Evolutionary conservation across 2,113 vertebrate species (phyloP).

Genomic region (Menidia beryllina): DNA sequence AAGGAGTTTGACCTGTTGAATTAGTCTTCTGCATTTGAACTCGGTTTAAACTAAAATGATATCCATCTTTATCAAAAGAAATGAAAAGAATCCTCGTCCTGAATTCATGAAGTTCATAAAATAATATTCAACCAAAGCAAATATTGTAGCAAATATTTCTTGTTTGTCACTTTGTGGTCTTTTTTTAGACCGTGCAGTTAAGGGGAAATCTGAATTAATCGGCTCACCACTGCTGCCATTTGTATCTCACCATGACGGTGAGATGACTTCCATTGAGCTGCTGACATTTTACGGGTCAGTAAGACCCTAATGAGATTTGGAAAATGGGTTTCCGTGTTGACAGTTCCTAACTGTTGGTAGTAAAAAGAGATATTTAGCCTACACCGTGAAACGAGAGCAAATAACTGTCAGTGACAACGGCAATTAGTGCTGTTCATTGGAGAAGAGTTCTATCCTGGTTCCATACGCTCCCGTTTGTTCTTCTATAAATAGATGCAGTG

Average conservation of each 20-base stretch:
- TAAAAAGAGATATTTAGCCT: background rate
- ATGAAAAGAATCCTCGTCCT: fast-evolving
- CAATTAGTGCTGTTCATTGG: conserved; percentile 29
- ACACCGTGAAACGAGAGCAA: background rate
- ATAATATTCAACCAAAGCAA: background rate
- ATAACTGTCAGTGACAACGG: conserved; percentile 4
- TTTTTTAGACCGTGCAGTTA: background rate
- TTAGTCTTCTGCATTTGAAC: background rate
- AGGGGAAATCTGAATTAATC: background rate
- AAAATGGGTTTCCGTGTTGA: background rate
- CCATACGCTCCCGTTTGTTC: conserved; percentile 1
- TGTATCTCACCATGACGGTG: background rate
- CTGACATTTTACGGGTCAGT: background rate
- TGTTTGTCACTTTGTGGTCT: background rate
- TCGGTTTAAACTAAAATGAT: background rate
- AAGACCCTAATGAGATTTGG: conserved; percentile 7
- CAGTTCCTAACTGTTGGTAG: background rate
- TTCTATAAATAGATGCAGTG: conserved; percentile 14
- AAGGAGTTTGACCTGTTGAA: conserved; percentile 60
- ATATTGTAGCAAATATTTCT: background rate
- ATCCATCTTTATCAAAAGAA: no score
- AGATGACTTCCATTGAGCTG: conserved; percentile 34
- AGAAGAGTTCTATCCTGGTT: conserved; percentile 24
- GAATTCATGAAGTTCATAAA: background rate
- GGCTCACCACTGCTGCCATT: conserved; percentile 17